A percentile compares a stretch with the other conserved stretches of the same genome.
phyloP scores from a whole-genome alignment of 1,140 invertebrate genomes.

The Tribolium madens region DNA sequence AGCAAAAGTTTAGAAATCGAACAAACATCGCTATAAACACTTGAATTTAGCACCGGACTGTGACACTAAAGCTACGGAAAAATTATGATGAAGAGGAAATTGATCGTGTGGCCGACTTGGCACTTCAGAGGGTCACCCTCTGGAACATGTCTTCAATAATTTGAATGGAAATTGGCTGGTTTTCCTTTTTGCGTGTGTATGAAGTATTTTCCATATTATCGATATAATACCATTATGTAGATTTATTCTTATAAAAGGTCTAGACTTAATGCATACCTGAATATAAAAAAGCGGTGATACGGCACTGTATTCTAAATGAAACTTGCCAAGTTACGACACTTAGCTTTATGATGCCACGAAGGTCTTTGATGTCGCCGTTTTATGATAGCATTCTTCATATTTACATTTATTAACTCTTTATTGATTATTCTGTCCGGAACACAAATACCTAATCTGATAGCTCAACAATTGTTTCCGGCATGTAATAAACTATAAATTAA shows the following conservation, averaged over 20 bases:
- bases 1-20: conserved; percentile 9
- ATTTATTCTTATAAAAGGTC: conserved; percentile 42
- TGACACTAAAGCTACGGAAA: background rate
- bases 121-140: conserved; percentile 25
- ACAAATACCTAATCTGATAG: background rate
- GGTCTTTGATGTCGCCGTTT: background rate
- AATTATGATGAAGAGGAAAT: conserved; percentile 16
- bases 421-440: background rate
- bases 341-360: conserved; percentile 10
- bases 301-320: conserved; percentile 27
- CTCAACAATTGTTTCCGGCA: background rate
- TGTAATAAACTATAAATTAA: conserved; percentile 8
- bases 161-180: conserved; percentile 29
- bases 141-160: conserved; percentile 37
- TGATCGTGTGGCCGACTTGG: conserved; percentile 22
- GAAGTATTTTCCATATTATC: conserved; percentile 41
- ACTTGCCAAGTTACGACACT: conserved; percentile 17
- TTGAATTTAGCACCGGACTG: conserved; percentile 1
- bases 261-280: conserved; percentile 40
- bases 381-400: conserved; percentile 6
- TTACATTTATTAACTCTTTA: conserved; percentile 22
- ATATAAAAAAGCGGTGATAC: conserved; percentile 39
- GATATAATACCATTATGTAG: conserved; percentile 42
- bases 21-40: background rate
- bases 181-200: conserved; percentile 29